Base-by-base conservation (phyloP, 2,888 invertebrate species). In the Epicampocera succincta region DNA sequence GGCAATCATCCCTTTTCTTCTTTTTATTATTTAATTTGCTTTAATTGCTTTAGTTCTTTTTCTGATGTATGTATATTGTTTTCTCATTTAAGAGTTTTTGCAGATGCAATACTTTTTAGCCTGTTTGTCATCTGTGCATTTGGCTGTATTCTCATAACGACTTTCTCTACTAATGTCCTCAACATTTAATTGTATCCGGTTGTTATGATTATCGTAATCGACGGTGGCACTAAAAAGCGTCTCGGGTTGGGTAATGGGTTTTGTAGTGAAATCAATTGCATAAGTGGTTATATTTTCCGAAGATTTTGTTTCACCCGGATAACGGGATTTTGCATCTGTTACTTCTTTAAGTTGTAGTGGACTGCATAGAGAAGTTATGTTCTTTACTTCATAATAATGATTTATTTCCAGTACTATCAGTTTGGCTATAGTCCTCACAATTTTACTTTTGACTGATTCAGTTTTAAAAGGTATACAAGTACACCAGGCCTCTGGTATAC, bases 401-500 rank as follows among this genome's bases (percentile, higher is more conserved):
- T 89, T 89, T 40, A 87, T 87, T 73, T 87, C 83, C 8, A 78
- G 25, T 1, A 89, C 33, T 19, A 85, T 44, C 38, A 85, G 58
- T 0, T 73, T 50, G 0, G 82, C 56, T 9, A 85, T 50, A 3
- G 76, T 81, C 8, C 69, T 17, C 3, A 80, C 65, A 0, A 42
- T 46, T 13, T 65, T 42, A 50, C 73, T 80, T 15, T 50, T 66
- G 0, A 25, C 15, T 0, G 84, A 40, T 29, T 84, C 11, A 4
- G 13, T 71, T 19, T 84, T 90, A 86, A 93, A 92, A 44, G 93
- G 93, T 38, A 93, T 92, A 86, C 96, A 96, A 77, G 94, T 93
- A 87, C 96, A 96, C 96, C 96, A 96, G 87, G 95, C 95, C 19
- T 93, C 92, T 0, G 92, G 91, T 68, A 96, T 93, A 0, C 93